phyloP scores from a whole-genome alignment of 2,888 invertebrate species.

The Spatulosminthurus flaviceps region DNA sequence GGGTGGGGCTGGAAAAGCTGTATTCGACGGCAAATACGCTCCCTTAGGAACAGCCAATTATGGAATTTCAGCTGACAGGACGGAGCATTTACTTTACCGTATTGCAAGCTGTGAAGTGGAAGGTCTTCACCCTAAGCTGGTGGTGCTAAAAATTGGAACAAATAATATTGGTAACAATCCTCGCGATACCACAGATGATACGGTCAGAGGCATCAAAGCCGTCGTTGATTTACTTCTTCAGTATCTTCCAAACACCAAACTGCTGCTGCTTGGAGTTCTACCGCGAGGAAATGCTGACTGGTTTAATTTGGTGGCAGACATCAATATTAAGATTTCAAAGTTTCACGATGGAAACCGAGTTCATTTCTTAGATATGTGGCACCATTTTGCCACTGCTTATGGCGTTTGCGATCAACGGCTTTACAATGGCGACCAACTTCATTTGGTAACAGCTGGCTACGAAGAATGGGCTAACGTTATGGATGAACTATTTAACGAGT shows the following conservation, averaged over 20 bases:
- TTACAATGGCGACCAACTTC: slow-evolving; percentile 52
- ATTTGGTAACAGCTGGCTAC: slow-evolving; percentile 54
- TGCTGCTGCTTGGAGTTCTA: slow-evolving; percentile 51
- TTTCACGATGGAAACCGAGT: slow-evolving; percentile 54
- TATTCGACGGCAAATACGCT: slow-evolving; percentile 37
- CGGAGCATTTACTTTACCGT: slow-evolving; percentile 40
- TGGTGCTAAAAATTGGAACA: slow-evolving; percentile 48
- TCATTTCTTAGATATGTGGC: slow-evolving; percentile 57
- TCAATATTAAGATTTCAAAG: slow-evolving; percentile 45
- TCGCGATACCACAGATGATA: slow-evolving; percentile 7
- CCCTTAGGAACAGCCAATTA: slow-evolving; percentile 45
- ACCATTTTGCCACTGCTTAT: slow-evolving; percentile 53
- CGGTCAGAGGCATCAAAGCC: slow-evolving; percentile 40
- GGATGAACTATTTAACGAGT: slow-evolving; percentile 53
- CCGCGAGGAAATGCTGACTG: slow-evolving; percentile 27
- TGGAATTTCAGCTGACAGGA: slow-evolving; percentile 44
- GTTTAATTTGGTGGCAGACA: slow-evolving; percentile 30
- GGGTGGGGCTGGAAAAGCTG: slow-evolving; percentile 27
- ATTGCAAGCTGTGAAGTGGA: slow-evolving; percentile 31
- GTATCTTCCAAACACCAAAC: slow-evolving; percentile 49
- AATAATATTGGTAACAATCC: slow-evolving; percentile 28
- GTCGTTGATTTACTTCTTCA: slow-evolving; percentile 33
- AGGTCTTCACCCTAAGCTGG: slow-evolving; percentile 25
- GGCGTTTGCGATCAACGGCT: slow-evolving; percentile 47
- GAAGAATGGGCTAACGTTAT: slow-evolving; percentile 56